Evolutionary conservation across 2,113 vertebrate species (phyloP), one percentile per base, ranked within the genome.

Genomic region (Otis tarda): DNA sequence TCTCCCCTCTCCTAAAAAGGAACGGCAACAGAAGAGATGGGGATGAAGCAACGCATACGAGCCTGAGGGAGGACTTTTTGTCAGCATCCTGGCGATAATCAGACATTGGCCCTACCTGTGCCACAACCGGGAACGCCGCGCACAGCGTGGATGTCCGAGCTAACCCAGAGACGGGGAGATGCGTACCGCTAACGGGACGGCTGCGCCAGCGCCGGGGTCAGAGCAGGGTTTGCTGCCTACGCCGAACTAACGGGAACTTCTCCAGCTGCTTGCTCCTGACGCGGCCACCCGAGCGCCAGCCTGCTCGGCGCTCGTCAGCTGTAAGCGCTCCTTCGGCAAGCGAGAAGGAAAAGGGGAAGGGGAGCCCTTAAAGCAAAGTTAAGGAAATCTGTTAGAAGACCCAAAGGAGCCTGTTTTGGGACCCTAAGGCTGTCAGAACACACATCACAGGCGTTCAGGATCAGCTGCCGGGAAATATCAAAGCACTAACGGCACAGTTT

Each of bases 101-200:
- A 49, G 49, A 12, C 39, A 39, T 0, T 11, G 59, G 30, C 69
- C 25, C 1, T 25, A 24, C 12, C 61, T 52, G 70, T 41, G 75
- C 75, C 21, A 43, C 57, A n/a, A 1, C 10, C 0, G 0, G 61
- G 15, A 50, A n/a, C 0, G 19, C 8, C 37, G 21, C 2, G 18
- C 45, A 28, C 39, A 5, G n/a, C 0, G 14, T 8, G 31, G 37
- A 17, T 14, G 23, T 16, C 20, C 0, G 0, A 43, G 52, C 39
- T 68, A 23, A 52, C 24, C 23, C 4, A 45, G 27, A 25, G 2
- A 27, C 0, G 3, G 2, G 55, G 14, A 27, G 39, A 47, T 4
- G 14, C 60, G 64, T 5, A 16, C 55, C 10, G 37, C 50, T 33
- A 63, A 74, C 13, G 61, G 31, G 6, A 30, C 0, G 21, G 57